Percentiles rank a stretch among this genome's conserved stretches.
phyloP scores from a whole-genome alignment of 2,113 vertebrate genomes.

The Raphicerus campestris region DNA sequence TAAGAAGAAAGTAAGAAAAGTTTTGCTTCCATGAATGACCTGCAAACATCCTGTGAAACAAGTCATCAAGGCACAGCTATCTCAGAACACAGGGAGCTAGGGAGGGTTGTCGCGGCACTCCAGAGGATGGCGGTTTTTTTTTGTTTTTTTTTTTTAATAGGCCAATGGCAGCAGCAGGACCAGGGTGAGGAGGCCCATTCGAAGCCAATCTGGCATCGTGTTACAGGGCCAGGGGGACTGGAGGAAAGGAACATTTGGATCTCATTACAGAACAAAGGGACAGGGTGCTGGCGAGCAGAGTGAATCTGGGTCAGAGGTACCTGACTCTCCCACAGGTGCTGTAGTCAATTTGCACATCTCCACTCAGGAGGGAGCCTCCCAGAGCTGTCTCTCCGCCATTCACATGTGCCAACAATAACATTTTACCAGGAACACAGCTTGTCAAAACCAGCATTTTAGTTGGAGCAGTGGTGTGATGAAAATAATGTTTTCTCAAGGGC shows the following conservation, averaged over 20 bases:
- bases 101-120: rapidly evolving
- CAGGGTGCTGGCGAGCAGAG: constrained; percentile 73
- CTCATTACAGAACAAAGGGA: constrained; percentile 75
- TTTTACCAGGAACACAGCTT: constrained; percentile 77
- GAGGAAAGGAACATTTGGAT: constrained; percentile 73
- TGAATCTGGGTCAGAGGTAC: constrained; percentile 72
- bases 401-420: constrained; percentile 77
- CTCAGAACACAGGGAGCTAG: not conserved
- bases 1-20: not conserved
- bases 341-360: constrained; percentile 78
- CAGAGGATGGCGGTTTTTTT: not conserved
- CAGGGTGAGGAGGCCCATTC: constrained; percentile 28
- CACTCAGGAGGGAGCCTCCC: constrained; percentile 66
- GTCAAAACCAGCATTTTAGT: constrained; percentile 77
- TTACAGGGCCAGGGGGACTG: constrained; percentile 67
- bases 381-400: constrained; percentile 52
- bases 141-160: not conserved
- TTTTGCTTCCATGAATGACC: not conserved
- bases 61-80: not conserved
- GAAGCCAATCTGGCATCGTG: constrained; percentile 44
- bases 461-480: constrained; percentile 64
- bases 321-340: constrained; percentile 76
- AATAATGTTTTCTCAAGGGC: constrained; percentile 75
- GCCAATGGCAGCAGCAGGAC: constrained; percentile 17
- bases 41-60: not conserved